Base-by-base conservation (phyloP, 2,888 invertebrate genomes). In the Nemapogon koenigi region DNA sequence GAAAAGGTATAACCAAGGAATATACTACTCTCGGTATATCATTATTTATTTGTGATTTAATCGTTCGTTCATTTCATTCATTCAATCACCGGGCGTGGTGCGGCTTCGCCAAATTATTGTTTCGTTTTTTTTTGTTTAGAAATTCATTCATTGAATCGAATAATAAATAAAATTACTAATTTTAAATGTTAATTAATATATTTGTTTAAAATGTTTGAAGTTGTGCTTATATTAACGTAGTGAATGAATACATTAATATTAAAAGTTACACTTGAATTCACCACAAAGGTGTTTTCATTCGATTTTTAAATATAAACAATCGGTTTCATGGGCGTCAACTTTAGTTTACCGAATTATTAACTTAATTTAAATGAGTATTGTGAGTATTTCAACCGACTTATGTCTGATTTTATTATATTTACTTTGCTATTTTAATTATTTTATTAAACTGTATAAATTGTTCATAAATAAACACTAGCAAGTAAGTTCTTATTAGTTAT, bases 261-360 rank as follows among this genome's bases (percentile, higher is more conserved):
- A 31, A 22, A 16, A 31, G n/a, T n/a, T n/a, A n/a, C n/a, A n/a
- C n/a, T n/a, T n/a, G n/a, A n/a, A n/a, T n/a, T n/a, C n/a, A n/a
- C n/a, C n/a, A n/a, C n/a, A n/a, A 51, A 41, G 41, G 46, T 55
- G 47, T 53, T 57, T 55, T 56, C 48, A 50, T 56, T 59, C 50
- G 55, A 43, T 49, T 52, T 43, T 14, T 19, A 37, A 40, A n/a
- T 40, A 8, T 43, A 46, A 45, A 41, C 17, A 55, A 53, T 50
- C 53, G 57, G 59, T 60, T 72, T 59, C 59, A 75, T 75, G 76
- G 76, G 76, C 76, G 76, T 73, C 67, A 63, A 68, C 75, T 67
- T 62, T 69, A 67, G 69, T 69, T 69, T 66, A 70, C 53, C 54
- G n/a, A 54, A 49, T 58, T 60, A 54, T 59, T 61, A 54, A 55